Evolutionary conservation across 1,140 invertebrate genomes (phyloP), one percentile per base, ranked within the genome.

Genomic region (Ptiloglossa arizonensis): DNA sequence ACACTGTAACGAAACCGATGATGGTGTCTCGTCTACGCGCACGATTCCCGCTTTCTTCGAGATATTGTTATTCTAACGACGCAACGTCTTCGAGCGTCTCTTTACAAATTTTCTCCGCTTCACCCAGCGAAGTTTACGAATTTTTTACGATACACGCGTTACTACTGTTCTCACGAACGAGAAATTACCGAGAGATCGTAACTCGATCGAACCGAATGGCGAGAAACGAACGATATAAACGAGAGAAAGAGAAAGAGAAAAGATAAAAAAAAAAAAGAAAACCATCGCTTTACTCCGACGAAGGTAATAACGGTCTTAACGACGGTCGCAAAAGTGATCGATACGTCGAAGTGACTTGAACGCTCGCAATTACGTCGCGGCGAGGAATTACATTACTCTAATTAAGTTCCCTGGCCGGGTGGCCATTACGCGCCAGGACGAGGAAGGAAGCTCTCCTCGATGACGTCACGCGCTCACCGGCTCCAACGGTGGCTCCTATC

Each of bases 401-500:
- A 75, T 75, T 76, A 76, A 69, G 27, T 15, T 44, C 41, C 73
- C 41, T 24, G 8, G 29, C 5, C 17, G 35, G 19, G 46, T 24
- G 3, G 4, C 32, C 41, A 5, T 75, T 19, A 50, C 44, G 22
- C n/a, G 19, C 24, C 19, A 69, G 48, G 22, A 79, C 48, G 35
- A 29, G 60, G 74, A 57, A 66, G 57, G 48, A 74, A 83, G 35
- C 41, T 41, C 41, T 41, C 27, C 19, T 0, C 17, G 32, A 22
- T 70, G 70, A 82, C 46, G 74, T 73, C 76, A 62, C 27, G 19
- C 32, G 54, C n/a, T n/a, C 29, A 15, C 62, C 15, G 62, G 57
- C n/a, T 60, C 35, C 35, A 54, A 56, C 35, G 38, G 13, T 27
- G 19, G 24, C 19, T 64, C 5, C 38, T 48, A 56, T 84, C 29